phyloP scores from a whole-genome alignment of 2,888 invertebrate species.

The Cosmia trapezina region DNA sequence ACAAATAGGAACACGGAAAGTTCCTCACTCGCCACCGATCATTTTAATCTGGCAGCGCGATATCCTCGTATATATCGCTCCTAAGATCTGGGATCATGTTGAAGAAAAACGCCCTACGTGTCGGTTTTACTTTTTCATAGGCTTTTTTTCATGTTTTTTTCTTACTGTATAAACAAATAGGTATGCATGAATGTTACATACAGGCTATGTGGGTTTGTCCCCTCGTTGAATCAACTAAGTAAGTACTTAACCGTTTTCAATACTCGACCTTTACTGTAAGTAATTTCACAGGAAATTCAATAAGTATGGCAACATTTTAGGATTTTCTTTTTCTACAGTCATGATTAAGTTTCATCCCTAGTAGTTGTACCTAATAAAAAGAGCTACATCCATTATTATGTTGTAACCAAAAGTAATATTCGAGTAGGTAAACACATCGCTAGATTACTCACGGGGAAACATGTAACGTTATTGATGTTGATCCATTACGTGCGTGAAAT shows the following conservation, averaged over 20 bases:
- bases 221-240: background rate
- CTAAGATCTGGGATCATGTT: conserved; percentile 19
- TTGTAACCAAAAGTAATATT: conserved; percentile 37
- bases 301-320: too few species aligned
- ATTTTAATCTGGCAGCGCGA: conserved; percentile 21
- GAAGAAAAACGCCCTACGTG: conserved; percentile 27
- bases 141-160: too few species aligned
- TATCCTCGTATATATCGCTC: conserved; percentile 22
- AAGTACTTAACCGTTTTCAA: background rate
- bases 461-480: conserved; percentile 69
- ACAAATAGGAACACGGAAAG: conserved; percentile 15
- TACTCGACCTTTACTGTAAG: background rate
- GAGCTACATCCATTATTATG: background rate
- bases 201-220: background rate
- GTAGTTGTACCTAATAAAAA: background rate
- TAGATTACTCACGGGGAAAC: conserved; percentile 65
- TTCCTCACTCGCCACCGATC: conserved; percentile 14
- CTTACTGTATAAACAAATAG: too few species aligned
- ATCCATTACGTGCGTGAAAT: conserved; percentile 71
- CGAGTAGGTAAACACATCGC: conserved; percentile 44
- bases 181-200: background rate
- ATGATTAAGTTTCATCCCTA: background rate
- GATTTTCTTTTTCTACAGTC: background rate
- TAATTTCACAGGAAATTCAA: background rate
- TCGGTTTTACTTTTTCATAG: conserved; percentile 9